Evolutionary conservation across 2,888 invertebrate genomes (phyloP), one percentile per base, ranked within the genome.

Genomic region (Tetanocera ferruginea): DNA sequence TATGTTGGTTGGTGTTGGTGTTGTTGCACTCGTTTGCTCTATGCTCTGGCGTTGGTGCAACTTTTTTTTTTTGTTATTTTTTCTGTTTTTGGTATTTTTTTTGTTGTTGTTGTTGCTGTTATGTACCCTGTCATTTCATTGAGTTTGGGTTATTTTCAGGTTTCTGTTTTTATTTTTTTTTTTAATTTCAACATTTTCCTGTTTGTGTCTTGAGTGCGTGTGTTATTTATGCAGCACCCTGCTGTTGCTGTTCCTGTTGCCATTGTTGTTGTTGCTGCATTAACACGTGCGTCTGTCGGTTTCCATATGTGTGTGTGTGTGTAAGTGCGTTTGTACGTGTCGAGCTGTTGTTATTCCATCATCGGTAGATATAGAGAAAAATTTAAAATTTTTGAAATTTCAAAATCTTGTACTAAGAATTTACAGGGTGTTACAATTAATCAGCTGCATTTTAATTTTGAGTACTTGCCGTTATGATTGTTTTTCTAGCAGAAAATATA

Each of bases 141-240:
- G 51, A 51, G 69, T 69, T 69, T 69, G 25, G 25, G 49, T 17
- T 69, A 69, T 28, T 69, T 69, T 49, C 60, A 73, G 60, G 43
- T 73, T 62, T 51, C 49, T 67, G 8, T 34, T 23, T 17, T 57
- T 55, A 34, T 60, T 57, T n/a, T 60, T 14, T 73, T 73, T 6
- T n/a, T 25, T 17, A 8, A 31, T 11, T n/a, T 70, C 34, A n/a
- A 52, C 49, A 31, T 28, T 52, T 70, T 49, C 25, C 43, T 52
- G 52, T n/a, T 62, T 23, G 31, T 76, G 74, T 79, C 79, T 76
- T 75, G 77, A 37, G 78, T 81, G 80, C 81, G 79, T 81, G 80
- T 74, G 80, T 83, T 82, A 81, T 83, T 83, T 83, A 82, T 82
- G 81, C 78, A 82, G 82, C 83, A 81, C 81, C 83, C 83, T 81